phyloP scores from a whole-genome alignment of 2,888 invertebrate species.

The Hirudinaria manillensis region DNA sequence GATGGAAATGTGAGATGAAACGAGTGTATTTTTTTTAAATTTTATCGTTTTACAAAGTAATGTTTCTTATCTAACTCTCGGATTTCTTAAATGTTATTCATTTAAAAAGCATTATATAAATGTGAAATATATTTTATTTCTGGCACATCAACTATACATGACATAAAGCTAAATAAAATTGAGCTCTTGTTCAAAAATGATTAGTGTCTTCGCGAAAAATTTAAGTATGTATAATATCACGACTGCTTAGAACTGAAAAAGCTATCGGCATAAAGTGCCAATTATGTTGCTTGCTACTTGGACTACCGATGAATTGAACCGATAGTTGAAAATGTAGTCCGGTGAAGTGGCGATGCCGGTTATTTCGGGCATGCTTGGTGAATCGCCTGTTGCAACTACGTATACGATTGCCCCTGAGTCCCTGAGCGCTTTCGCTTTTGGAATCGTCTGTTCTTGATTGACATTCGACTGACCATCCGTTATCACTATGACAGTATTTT shows the following conservation, averaged over 20 bases:
- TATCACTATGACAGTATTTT: slow-evolving; percentile 37
- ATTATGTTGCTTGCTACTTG: slow-evolving; percentile 21
- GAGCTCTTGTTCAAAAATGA: too few relatives aligned
- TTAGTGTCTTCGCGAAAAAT: background rate
- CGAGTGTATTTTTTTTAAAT: background rate
- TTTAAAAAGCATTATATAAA: background rate
- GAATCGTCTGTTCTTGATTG: slow-evolving; percentile 35
- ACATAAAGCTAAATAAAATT: too few relatives aligned
- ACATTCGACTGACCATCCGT: slow-evolving; percentile 41
- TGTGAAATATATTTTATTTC: background rate
- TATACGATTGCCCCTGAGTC: slow-evolving; percentile 33
- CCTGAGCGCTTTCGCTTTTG: slow-evolving; percentile 34
- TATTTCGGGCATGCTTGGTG: slow-evolving; percentile 41
- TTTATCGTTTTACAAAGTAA: background rate
- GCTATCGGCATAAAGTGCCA: slow-evolving; percentile 21
- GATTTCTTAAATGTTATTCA: background rate
- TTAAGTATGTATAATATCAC: background rate
- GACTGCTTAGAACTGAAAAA: slow-evolving; percentile 9
- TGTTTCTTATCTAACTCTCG: background rate
- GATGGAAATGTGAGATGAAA: slow-evolving; percentile 37
- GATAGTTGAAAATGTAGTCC: slow-evolving; percentile 41
- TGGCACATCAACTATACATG: background rate
- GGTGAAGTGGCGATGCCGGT: slow-evolving; percentile 45
- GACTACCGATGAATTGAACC: background rate
- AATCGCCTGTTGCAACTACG: slow-evolving; percentile 35